Percentiles rank a stretch among this genome's conserved stretches.
Conservation (phyloP, 2,113 vertebrate species). For the Rallus limicola region DNA sequence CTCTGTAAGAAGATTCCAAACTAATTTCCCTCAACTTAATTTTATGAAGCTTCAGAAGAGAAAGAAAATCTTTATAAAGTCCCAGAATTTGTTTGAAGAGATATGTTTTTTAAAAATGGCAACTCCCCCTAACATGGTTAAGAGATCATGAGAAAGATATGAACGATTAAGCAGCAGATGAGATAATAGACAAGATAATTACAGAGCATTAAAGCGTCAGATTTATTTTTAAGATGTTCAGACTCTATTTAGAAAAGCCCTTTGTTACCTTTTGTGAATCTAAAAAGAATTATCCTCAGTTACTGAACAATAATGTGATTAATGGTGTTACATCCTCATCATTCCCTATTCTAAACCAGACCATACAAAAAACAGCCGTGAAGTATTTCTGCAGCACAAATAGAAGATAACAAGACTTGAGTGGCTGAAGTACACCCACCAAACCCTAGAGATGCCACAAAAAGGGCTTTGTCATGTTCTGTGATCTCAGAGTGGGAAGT, state of each 20-base stretch:
- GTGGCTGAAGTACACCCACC: not conserved
- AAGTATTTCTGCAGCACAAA: not conserved
- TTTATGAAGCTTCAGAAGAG: slow-evolving; percentile 29
- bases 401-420: not conserved
- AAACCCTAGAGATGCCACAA: not conserved
- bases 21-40: slow-evolving; percentile 39
- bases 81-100: slow-evolving; percentile 60
- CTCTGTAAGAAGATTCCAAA: slow-evolving; percentile 12
- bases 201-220: slow-evolving; percentile 70
- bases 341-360: not conserved
- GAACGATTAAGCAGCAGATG: slow-evolving; percentile 74
- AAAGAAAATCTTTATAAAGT: slow-evolving; percentile 25
- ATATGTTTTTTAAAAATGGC: slow-evolving; percentile 2
- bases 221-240: slow-evolving; percentile 80
- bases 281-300: slow-evolving; percentile 69
- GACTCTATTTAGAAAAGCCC: slow-evolving; percentile 77
- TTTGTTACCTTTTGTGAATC: slow-evolving; percentile 72
- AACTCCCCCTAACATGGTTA: slow-evolving; percentile 32
- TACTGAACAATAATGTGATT: slow-evolving; percentile 34
- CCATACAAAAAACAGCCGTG: not conserved
- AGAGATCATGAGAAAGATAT: slow-evolving; percentile 67
- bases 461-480: not conserved
- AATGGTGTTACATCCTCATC: slow-evolving; percentile 9
- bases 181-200: slow-evolving; percentile 82
- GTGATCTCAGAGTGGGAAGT: not conserved